These are phyloP conservation scores for Marmota flaviventris DNA, from an alignment of 2,113 vertebrate species.

Conservation along the genomic window DNA sequence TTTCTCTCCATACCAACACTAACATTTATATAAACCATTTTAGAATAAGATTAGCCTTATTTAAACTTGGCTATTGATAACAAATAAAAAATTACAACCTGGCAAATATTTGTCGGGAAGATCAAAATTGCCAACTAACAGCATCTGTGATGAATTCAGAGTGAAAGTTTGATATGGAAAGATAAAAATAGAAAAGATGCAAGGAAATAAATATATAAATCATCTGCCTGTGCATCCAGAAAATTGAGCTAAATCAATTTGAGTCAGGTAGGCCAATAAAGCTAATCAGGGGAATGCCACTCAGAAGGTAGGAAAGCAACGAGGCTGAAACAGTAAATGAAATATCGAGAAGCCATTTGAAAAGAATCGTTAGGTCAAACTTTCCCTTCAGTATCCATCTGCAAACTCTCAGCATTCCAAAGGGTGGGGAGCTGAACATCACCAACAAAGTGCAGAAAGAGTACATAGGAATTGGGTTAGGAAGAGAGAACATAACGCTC, in stretches of 20 bases:
- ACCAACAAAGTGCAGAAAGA: background rate
- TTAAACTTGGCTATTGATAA: slow-evolving; percentile 79
- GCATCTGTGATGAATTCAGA: slow-evolving; percentile 73
- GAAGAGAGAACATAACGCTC: background rate
- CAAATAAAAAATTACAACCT: slow-evolving; percentile 86
- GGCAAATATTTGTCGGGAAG: slow-evolving; percentile 81
- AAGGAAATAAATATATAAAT: slow-evolving; percentile 66
- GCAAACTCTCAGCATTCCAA: background rate
- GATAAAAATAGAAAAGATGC: slow-evolving; percentile 67
- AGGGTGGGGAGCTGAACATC: background rate
- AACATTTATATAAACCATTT: slow-evolving; percentile 79
- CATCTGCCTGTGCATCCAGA: slow-evolving; percentile 53
- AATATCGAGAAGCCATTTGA: slow-evolving; percentile 64
- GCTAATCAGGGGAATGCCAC: slow-evolving; percentile 49
- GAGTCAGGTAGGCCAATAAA: slow-evolving; percentile 60
- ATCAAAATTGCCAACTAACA: slow-evolving; percentile 79
- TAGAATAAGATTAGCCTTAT: slow-evolving; percentile 77
- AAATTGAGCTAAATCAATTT: slow-evolving; percentile 66
- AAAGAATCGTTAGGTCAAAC: slow-evolving; percentile 49
- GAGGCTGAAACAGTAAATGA: slow-evolving; percentile 67
- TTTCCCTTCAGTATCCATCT: slow-evolving; percentile 6
- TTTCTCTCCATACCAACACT: slow-evolving; percentile 72
- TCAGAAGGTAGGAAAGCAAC: background rate
- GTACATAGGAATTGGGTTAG: background rate
- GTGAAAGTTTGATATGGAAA: slow-evolving; percentile 66